These are phyloP conservation scores for Takifugu flavidus DNA, from an alignment of 2,113 vertebrate species.

Conservation along the genomic window DNA sequence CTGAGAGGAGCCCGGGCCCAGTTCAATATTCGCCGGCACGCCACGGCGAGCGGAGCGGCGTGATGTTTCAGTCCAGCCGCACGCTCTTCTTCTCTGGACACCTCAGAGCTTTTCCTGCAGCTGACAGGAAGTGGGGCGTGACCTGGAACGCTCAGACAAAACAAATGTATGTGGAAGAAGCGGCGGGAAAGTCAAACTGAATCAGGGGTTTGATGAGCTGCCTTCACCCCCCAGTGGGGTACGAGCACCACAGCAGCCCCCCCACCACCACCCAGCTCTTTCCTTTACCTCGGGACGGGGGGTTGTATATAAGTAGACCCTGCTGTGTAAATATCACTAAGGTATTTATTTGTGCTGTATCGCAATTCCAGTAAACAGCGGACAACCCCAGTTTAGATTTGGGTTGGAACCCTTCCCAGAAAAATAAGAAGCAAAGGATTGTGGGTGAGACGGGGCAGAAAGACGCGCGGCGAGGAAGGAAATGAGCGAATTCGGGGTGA, in stretches of 20 bases:
- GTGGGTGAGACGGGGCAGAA: conserved; percentile 13
- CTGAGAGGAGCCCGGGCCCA: conserved; percentile 33
- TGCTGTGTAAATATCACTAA: conserved; percentile 57
- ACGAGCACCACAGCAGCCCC: neutral
- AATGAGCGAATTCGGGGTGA: conserved; percentile 36
- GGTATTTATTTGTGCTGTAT: conserved; percentile 67
- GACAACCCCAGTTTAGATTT: conserved; percentile 62
- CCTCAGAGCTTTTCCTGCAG: too few species aligned
- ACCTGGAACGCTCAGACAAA: too few species aligned
- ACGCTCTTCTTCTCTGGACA: too few species aligned
- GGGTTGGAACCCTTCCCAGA: conserved; percentile 50
- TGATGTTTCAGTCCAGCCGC: too few species aligned
- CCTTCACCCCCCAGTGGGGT: neutral
- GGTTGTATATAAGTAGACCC: conserved; percentile 34
- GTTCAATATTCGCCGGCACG: conserved; percentile 37
- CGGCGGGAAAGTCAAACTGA: neutral
- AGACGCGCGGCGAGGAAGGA: conserved; percentile 31
- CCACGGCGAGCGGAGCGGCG: conserved; percentile 9
- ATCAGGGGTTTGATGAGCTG: neutral
- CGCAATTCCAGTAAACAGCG: conserved; percentile 66
- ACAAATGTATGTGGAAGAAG: neutral
- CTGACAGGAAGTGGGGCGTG: too few species aligned
- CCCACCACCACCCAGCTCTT: neutral
- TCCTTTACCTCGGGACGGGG: neutral
- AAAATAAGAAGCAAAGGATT: conserved; percentile 5